Conservation (phyloP, 2,113 vertebrate species). For the Puffinus mauretanicus region DNA sequence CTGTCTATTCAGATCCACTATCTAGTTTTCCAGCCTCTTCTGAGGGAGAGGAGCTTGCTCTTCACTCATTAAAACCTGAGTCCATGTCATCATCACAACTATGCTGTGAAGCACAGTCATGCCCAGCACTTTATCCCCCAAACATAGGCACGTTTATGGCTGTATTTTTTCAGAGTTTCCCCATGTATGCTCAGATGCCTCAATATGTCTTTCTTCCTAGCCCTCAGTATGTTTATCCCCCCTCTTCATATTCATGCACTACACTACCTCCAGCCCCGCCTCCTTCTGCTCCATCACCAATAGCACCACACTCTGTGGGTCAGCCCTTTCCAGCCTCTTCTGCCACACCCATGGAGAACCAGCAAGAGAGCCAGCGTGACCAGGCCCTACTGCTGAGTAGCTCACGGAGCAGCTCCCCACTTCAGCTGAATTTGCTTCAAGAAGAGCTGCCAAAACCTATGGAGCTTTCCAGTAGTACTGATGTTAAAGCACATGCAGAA, state of each 20-base stretch:
- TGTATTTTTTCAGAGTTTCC: conserved; percentile 76
- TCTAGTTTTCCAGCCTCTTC: conserved; percentile 32
- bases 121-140: conserved; percentile 53
- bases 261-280: background rate
- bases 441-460: conserved; percentile 78
- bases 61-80: background rate
- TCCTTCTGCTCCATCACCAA: background rate
- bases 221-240: conserved; percentile 24
- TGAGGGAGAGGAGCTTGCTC: background rate
- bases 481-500: background rate
- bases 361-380: background rate
- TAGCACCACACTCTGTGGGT: background rate
- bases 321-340: background rate
- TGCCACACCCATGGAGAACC: conserved; percentile 6
- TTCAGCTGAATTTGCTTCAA: conserved; percentile 86
- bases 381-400: conserved; percentile 62
- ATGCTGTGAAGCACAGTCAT: background rate
- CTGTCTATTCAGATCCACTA: conserved; percentile 48
- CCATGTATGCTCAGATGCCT: conserved; percentile 62
- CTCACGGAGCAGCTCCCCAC: conserved; percentile 84
- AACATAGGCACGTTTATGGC: conserved; percentile 72
- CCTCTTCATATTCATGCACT: background rate
- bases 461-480: conserved; percentile 50
- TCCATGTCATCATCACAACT: background rate
- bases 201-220: conserved; percentile 7